These are phyloP conservation scores for Montipora efflorescens DNA, from an alignment of 64 coral and sea anemone species.

Conservation along the genomic window DNA sequence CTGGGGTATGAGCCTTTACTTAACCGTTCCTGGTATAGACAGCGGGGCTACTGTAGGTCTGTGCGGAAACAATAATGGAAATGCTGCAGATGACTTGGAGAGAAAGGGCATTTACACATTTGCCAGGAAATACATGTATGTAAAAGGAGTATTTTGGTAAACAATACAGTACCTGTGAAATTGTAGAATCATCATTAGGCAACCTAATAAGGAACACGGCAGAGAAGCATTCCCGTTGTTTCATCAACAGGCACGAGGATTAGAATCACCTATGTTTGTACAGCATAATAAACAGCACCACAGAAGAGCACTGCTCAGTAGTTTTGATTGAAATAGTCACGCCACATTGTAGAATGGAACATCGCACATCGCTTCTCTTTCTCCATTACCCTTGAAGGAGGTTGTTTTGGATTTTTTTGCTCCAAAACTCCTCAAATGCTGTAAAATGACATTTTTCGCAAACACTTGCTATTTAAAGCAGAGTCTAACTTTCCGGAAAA, in stretches of 20 bases:
- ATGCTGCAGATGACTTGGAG: conserved; percentile 61
- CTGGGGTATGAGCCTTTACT: conserved; percentile 82
- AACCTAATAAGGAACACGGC: neutral
- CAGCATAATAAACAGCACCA: neutral
- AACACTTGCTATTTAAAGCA: too few species aligned
- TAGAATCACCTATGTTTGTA: neutral
- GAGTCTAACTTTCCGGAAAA: too few species aligned
- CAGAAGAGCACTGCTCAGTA: neutral
- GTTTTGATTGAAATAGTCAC: neutral
- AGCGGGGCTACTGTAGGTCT: conserved; percentile 68
- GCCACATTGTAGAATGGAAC: neutral
- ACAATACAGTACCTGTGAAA: neutral
- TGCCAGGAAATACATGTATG: conserved; percentile 83
- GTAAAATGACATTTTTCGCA: too few species aligned
- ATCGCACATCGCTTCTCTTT: too few species aligned
- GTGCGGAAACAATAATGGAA: conserved; percentile 90
- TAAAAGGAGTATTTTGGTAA: neutral
- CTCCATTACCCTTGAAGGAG: too few species aligned
- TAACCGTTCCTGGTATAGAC: conserved; percentile 72
- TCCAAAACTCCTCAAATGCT: too few species aligned
- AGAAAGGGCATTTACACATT: conserved; percentile 65
- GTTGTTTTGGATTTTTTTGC: too few species aligned
- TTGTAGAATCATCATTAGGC: neutral
- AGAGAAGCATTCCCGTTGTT: neutral
- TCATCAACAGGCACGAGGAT: neutral